These are phyloP conservation scores for Puntigrus tetrazona DNA, from an alignment of 2,113 vertebrate genomes.

Conservation along the genomic window DNA sequence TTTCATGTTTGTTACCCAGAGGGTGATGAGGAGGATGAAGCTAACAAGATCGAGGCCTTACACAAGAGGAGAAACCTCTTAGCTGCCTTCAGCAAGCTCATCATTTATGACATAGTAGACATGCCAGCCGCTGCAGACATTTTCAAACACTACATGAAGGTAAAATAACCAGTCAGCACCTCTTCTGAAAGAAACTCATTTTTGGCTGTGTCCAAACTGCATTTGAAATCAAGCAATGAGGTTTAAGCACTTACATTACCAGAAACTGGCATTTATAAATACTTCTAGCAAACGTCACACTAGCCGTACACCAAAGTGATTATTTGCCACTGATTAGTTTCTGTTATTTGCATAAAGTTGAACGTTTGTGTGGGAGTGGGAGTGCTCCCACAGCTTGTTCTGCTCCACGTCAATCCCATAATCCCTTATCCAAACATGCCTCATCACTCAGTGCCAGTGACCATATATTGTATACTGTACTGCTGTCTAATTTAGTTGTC, in stretches of 20 bases:
- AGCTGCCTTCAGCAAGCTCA: slow-evolving; percentile 97
- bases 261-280: too few relatives aligned
- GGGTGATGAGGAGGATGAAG: slow-evolving; percentile 97
- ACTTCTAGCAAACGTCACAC: too few relatives aligned
- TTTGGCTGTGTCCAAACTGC: not conserved
- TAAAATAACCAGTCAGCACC: slow-evolving; percentile 58
- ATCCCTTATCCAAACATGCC: too few relatives aligned
- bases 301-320: too few relatives aligned
- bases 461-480: too few relatives aligned
- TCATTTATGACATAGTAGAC: slow-evolving; percentile 97
- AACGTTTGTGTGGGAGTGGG: too few relatives aligned
- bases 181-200: not conserved
- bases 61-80: slow-evolving; percentile 97
- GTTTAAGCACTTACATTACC: not conserved
- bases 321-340: too few relatives aligned
- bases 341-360: too few relatives aligned
- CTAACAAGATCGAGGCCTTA: slow-evolving; percentile 98
- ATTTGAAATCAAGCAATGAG: not conserved
- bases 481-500: too few relatives aligned
- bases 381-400: too few relatives aligned
- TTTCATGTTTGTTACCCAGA: slow-evolving; percentile 71
- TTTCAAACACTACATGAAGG: slow-evolving; percentile 99
- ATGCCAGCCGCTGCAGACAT: slow-evolving; percentile 98
- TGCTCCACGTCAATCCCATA: too few relatives aligned
- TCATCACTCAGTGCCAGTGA: too few relatives aligned